phyloP scores from a whole-genome alignment of 2,113 vertebrate species.

The Malurus cyaneus region DNA sequence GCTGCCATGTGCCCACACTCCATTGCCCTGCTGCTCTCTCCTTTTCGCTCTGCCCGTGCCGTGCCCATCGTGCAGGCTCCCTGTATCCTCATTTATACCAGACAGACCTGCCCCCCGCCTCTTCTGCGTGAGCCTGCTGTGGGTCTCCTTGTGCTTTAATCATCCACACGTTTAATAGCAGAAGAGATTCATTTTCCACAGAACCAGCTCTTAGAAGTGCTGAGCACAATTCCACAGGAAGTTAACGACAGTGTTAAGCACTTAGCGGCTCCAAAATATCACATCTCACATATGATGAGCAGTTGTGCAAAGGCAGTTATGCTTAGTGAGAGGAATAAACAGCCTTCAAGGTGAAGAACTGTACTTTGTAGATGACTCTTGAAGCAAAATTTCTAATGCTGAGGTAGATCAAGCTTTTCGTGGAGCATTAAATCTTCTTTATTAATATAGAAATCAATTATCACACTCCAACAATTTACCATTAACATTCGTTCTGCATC shows the following conservation, averaged over 20 bases:
- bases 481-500: conserved; percentile 58
- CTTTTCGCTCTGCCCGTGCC: rapidly evolving
- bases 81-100: neutral
- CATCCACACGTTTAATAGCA: neutral
- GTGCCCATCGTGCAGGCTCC: neutral
- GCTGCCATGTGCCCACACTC: rapidly evolving
- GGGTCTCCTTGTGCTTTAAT: neutral
- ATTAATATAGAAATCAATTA: conserved; percentile 70
- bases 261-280: neutral
- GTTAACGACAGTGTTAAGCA: neutral
- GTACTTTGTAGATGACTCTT: neutral
- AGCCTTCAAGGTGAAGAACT: conserved; percentile 40
- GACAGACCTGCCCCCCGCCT: neutral
- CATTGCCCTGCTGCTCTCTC: too few species aligned
- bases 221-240: neutral
- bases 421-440: conserved; percentile 51
- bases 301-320: neutral
- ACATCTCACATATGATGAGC: neutral
- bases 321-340: conserved; percentile 21
- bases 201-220: neutral
- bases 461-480: conserved; percentile 53
- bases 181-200: neutral
- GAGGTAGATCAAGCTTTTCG: conserved; percentile 19
- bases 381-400: conserved; percentile 12
- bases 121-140: neutral